Base-by-base conservation (phyloP, 1,140 invertebrate species). In the Aphis gossypii region DNA sequence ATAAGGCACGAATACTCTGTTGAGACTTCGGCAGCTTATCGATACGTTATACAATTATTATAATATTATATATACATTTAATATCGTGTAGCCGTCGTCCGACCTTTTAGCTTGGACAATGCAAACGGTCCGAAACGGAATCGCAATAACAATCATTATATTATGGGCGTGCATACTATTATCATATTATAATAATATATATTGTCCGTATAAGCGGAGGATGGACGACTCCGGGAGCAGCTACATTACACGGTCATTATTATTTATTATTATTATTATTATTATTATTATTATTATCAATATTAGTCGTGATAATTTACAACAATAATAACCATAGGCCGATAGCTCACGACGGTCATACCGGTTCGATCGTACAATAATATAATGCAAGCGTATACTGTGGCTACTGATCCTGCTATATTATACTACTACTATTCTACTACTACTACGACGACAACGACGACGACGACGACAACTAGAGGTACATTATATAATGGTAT, bases 241-340 rank as follows among this genome's bases (percentile, higher is more conserved):
- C 83, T 41, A 41, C 38, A 41, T 82, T 82, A 35, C 38, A 18
- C 38, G 38, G 38, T 44, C 41, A 84, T 84, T 84, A 84, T 84
- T 84, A 83, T 41, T 82, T 38, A 56, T 56, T 56, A 82, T 82
- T 38, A 56, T 60, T 60, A 68, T n/a, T 68, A 68, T 68, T 84
- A 83, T 82, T 38, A 56, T 56, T 56, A 82, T 82, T 38, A 56
- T 60, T 60, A 76, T 35, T 76, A 76, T 76, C 60, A 44, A 84
- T 84, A 84, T 84, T 84, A 84, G 83, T 84, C 83, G 83, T 84
- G 83, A 84, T 84, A 84, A 84, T 84, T 84, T 84, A 84, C 38
- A 84, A 84, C 21, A 84, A 84, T 41, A 84, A 84, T 21, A 83
- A 84, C 21, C 21, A 84, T 76, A 35, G 60, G 60, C 60, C 60